These are phyloP conservation scores for Armadillidium nasatum DNA, from an alignment of 1,140 invertebrate genomes.

Conservation along the genomic window DNA sequence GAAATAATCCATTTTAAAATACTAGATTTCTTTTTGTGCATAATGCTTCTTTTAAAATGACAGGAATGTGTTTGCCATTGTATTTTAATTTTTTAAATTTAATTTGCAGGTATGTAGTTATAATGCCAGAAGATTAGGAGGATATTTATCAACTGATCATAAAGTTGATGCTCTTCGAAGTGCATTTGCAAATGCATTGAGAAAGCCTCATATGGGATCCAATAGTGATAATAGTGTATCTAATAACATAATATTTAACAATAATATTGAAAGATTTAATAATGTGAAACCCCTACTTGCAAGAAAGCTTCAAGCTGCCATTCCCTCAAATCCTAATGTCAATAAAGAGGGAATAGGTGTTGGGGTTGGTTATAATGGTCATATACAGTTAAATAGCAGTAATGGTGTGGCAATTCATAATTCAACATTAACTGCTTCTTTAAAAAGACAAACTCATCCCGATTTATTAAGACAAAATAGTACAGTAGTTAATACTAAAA, in stretches of 20 bases:
- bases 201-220: slow-evolving; percentile 39
- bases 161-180: slow-evolving; percentile 36
- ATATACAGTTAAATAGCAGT: slow-evolving; percentile 38
- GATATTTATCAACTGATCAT: slow-evolving; percentile 40
- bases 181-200: slow-evolving; percentile 40
- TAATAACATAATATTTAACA: slow-evolving; percentile 27
- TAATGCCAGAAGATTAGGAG: slow-evolving; percentile 41
- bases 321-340: slow-evolving; percentile 33
- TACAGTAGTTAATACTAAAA: slow-evolving; percentile 38
- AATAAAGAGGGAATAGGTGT: slow-evolving; percentile 42
- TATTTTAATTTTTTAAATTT: no score
- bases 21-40: no score
- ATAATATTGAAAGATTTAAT: slow-evolving; percentile 37
- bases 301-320: slow-evolving; percentile 39
- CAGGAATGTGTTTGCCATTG: no score
- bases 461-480: slow-evolving; percentile 35
- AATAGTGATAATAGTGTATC: slow-evolving; percentile 31
- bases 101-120: slow-evolving; percentile 42
- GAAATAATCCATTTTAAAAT: no score
- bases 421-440: slow-evolving; percentile 29
- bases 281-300: slow-evolving; percentile 43
- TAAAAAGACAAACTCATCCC: slow-evolving; percentile 32
- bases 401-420: slow-evolving; percentile 37
- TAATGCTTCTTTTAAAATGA: no score
- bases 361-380: slow-evolving; percentile 42